Evolutionary conservation across 2,113 vertebrate species (phyloP).

Genomic region (Geococcyx californianus): DNA sequence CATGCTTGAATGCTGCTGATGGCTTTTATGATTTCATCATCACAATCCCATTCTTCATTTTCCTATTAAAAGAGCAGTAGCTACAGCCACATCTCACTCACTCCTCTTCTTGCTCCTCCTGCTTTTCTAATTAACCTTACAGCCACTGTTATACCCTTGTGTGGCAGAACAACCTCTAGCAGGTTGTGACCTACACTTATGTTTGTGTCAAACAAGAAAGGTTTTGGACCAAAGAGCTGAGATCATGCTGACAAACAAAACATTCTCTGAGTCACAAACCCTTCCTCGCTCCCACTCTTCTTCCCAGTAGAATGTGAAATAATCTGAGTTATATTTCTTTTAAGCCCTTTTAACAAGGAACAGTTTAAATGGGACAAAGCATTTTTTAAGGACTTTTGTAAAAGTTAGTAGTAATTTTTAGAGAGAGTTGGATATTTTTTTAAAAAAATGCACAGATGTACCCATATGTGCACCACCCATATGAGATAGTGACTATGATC

Average conservation of each 20-base stretch:
- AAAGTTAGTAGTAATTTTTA: neutral
- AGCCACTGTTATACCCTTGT: neutral
- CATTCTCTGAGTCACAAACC: neutral
- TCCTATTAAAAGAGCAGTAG: neutral
- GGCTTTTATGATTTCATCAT: neutral
- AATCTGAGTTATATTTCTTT: neutral
- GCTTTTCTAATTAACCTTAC: neutral
- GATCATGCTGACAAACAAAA: neutral
- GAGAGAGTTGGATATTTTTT: neutral
- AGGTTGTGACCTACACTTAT: neutral
- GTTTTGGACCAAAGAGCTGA: neutral
- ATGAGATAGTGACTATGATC: neutral
- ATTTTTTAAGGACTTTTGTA: neutral
- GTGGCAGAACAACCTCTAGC: neutral
- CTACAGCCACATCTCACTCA: neutral
- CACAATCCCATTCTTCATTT: neutral
- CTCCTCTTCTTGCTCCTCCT: neutral
- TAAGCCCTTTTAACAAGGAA: neutral
- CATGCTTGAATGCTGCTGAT: neutral
- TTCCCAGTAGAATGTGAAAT: neutral
- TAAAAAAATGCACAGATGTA: neutral
- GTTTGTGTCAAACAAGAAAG: neutral
- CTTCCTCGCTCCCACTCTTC: neutral
- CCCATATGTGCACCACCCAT: no score
- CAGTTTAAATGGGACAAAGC: neutral